These are phyloP conservation scores for Alfaro cultratus DNA, from an alignment of 2,797 vertebrate genomes.

Conservation along the genomic window DNA sequence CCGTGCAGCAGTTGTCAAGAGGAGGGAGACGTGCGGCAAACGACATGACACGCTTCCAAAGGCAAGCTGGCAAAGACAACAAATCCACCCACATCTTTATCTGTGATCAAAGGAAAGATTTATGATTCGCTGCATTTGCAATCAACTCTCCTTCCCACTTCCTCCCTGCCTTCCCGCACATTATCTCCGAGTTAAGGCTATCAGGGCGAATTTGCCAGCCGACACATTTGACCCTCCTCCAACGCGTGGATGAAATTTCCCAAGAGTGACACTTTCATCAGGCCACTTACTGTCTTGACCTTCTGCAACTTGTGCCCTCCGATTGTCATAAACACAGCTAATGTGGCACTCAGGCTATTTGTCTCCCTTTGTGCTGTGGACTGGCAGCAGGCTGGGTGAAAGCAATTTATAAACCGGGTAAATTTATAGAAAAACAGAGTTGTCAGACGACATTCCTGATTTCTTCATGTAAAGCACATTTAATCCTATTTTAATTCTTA, in stretches of 20 bases:
- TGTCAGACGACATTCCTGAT: background rate
- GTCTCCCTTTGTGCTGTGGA: constrained; percentile 24
- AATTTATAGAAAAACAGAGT: background rate
- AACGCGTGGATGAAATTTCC: constrained; percentile 61
- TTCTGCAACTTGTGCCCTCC: constrained; percentile 58
- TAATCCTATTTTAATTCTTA: background rate
- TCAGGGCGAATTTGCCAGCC: constrained; percentile 63
- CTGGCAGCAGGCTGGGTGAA: constrained; percentile 25
- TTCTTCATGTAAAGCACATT: background rate
- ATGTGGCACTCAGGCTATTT: constrained; percentile 44
- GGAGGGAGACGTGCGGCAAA: constrained; percentile 56
- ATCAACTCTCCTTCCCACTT: constrained; percentile 35
- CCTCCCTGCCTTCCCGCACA: constrained; percentile 34
- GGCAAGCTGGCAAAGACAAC: constrained; percentile 57
- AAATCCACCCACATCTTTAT: constrained; percentile 69
- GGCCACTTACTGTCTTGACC: constrained; percentile 72
- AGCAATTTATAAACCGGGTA: constrained; percentile 6
- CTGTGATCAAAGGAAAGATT: constrained; percentile 69
- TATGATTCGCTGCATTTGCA: constrained; percentile 56
- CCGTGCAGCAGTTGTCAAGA: constrained; percentile 55
- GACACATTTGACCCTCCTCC: constrained; percentile 56
- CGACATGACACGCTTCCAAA: constrained; percentile 66
- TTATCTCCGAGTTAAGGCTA: constrained; percentile 66
- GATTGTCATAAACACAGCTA: constrained; percentile 53
- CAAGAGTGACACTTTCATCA: constrained; percentile 73